Base-by-base conservation (phyloP, 2,797 vertebrate genomes). In the Helicolenus hilgendorfi region DNA sequence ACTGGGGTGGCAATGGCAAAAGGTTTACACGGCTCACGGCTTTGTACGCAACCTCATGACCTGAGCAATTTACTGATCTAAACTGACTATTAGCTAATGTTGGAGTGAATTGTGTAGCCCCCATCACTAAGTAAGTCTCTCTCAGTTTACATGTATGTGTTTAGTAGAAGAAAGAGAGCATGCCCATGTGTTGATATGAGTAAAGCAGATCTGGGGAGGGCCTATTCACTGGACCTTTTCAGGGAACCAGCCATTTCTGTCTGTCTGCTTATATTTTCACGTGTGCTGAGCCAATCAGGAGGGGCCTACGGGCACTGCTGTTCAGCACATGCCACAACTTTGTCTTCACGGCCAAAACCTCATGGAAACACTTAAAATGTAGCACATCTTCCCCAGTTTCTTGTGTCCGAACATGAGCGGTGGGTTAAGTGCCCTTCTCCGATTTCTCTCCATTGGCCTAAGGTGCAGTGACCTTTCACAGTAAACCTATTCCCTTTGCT, bases 381-480 rank as follows among this genome's bases (percentile, higher is more conserved):
- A 49, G 31, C 67, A 73, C 35, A 87, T 70, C 60, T 84, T 87
- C 22, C 60, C 81, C 29, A 35, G 27, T 81, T 90, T 79, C 31
- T 77, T 73, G 35, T 78, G 55, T 84, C 72, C 45, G 87, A 76
- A 87, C 68, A 74, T 87, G 35, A 84, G 58, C 55, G 56, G 65
- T 64, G 56, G 65, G 84, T 85, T 86, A 79, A 92, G 63, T 82
- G 80, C 35, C 67, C 72, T 79, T 85, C 77, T 85, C 65, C 60
- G 55, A 78, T 85, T 73, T 70, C 74, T 84, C 74, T 79, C 76
- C 69, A 72, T 72, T 81, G 86, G 85, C 78, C 86, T 76, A 73
- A 2, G 11, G 82, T 85, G 84, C 81, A 64, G 60, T 94, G 92
- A 92, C 91, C 89, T 93, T 94, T 92, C 79, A 73, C 75, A 92